Evolutionary conservation across 2,888 invertebrate species (phyloP), one percentile per base, ranked within the genome.

Genomic region (Stomorhina lunata): DNA sequence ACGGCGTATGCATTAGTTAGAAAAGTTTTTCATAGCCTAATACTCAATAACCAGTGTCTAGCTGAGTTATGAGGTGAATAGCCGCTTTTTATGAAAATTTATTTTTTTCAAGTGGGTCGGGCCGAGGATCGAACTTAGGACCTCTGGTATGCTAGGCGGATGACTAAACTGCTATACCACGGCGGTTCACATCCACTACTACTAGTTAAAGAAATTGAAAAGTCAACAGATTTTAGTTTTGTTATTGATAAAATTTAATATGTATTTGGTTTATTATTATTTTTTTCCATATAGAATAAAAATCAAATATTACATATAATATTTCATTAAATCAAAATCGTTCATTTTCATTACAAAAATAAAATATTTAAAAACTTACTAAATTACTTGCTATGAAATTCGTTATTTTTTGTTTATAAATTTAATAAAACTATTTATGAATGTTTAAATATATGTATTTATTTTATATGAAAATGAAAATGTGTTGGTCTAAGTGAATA

Each of bases 231-330:
- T 27, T 53, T n/a, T 25, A 12, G 4, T 48, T 27, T 27, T 5
- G 6, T 50, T 27, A 25, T 66, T 32, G 32, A 34, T 50, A 7
- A 37, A 22, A 15, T 25, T 27, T 50, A 48, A 10, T 48, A 32
- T 45, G 29, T 66, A 66, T 50, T 65, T 48, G 32, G 43, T 48
- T 65, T n/a, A n/a, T n/a, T n/a, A n/a, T n/a, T n/a, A n/a, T n/a
- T n/a, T n/a, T n/a, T n/a, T 48, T 29, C 7, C 9, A 29, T 34
- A 34, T 20, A 34, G 15, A 50, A 34, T n/a, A 34, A 50, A 50
- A 50, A 15, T 25, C 50, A 48, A 65, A 32, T 43, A 17, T 20
- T 65, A 9, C 17, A 45, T 25, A 50, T 15, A 50, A 25, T n/a
- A 50, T 15, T 22, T 9, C 32, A 32, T 32, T 22, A 65, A 48